Percentiles rank a stretch among this genome's conserved stretches.
phyloP scores from a whole-genome alignment of 1,140 invertebrate species.

The Papilio polytes region DNA sequence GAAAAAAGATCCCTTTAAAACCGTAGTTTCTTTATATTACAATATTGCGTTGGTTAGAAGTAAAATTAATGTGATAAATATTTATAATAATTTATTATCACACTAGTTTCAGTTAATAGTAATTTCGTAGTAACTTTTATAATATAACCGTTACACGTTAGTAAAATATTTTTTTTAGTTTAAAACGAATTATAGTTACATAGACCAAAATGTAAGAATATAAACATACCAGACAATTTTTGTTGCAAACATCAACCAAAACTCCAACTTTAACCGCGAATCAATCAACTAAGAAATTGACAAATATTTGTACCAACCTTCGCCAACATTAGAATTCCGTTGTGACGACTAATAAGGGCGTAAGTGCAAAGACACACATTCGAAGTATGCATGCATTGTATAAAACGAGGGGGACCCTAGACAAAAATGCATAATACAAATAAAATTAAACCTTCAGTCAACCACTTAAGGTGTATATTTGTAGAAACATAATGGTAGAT shows the following conservation, averaged over 20 bases:
- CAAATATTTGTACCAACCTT: constrained; percentile 35
- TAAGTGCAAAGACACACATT: constrained; percentile 46
- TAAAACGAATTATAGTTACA: no score
- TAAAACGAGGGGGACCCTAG: constrained; percentile 59
- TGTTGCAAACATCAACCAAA: neutral
- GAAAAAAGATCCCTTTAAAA: neutral
- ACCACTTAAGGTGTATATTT: constrained; percentile 25
- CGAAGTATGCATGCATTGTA: constrained; percentile 54
- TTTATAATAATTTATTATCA: no score
- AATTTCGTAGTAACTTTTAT: no score
- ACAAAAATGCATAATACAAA: constrained; percentile 53
- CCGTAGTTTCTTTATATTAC: neutral
- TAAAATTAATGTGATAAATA: neutral
- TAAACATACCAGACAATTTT: neutral
- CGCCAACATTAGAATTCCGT: constrained; percentile 27
- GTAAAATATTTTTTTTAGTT: no score
- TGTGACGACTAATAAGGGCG: constrained; percentile 28
- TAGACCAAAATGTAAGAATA: neutral
- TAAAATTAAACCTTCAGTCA: constrained; percentile 48
- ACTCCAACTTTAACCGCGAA: constrained; percentile 22
- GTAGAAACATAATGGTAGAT: neutral
- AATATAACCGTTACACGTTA: no score
- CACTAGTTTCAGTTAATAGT: no score
- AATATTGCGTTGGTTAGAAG: neutral
- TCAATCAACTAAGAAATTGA: constrained; percentile 27